These are phyloP conservation scores for Cardiocondyla obscurior DNA, from an alignment of 1,140 invertebrate genomes.

Conservation along the genomic window DNA sequence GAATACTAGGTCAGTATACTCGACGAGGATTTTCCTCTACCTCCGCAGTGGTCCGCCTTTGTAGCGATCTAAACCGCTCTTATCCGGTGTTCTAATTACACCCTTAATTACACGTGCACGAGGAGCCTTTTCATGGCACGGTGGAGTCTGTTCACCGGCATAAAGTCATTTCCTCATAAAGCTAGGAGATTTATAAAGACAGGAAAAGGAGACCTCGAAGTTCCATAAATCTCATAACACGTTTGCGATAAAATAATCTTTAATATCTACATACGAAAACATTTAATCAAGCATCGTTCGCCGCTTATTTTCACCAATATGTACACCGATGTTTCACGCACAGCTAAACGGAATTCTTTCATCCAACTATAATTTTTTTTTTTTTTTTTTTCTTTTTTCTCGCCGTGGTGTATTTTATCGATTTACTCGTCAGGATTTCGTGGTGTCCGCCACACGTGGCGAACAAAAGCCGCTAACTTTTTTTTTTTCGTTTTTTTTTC, in stretches of 20 bases:
- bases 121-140: constrained; percentile 39
- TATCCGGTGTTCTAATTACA: constrained; percentile 57
- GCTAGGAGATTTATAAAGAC: constrained; percentile 27
- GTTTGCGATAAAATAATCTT: background rate
- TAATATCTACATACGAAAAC: too few species aligned
- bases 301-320: background rate
- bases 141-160: constrained; percentile 37
- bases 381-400: background rate
- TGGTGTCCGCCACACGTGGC: background rate
- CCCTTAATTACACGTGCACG: constrained; percentile 54
- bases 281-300: too few species aligned
- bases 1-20: constrained; percentile 37
- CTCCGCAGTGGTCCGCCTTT: constrained; percentile 33
- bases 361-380: background rate
- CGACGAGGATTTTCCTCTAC: constrained; percentile 8
- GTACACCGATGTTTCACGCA: background rate
- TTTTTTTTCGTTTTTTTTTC: background rate
- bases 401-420: background rate
- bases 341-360: background rate
- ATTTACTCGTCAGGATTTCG: background rate
- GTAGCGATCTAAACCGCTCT: constrained; percentile 52
- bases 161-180: constrained; percentile 33
- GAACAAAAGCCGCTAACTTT: background rate
- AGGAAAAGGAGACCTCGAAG: background rate
- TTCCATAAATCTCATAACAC: background rate